Percentiles rank a stretch among this genome's conserved stretches.
phyloP scores from a whole-genome alignment of 1,140 invertebrate species.

The Potamilus streckersoni region DNA sequence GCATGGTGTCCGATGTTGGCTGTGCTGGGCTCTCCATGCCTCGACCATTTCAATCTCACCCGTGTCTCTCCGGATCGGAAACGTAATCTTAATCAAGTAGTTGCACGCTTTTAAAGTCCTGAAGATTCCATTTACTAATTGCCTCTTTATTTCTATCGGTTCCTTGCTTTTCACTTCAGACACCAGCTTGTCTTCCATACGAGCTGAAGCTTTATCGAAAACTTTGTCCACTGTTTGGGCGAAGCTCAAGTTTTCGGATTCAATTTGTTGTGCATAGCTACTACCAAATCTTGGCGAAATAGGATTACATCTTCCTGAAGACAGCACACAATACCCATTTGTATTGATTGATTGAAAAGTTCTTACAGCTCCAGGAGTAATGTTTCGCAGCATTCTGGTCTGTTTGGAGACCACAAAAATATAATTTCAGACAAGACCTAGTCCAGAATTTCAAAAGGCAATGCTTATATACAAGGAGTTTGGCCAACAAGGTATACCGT shows the following conservation, averaged over 20 bases:
- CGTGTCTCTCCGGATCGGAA: slow-evolving; percentile 94
- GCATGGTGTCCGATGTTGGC: slow-evolving; percentile 94
- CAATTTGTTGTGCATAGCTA: too few species aligned
- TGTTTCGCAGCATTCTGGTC: too few species aligned
- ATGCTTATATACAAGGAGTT: too few species aligned
- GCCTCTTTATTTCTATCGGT: slow-evolving; percentile 85
- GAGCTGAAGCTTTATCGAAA: slow-evolving; percentile 69
- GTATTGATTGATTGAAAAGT: too few species aligned
- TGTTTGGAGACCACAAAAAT: too few species aligned
- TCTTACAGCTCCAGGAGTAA: too few species aligned
- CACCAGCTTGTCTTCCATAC: slow-evolving; percentile 90
- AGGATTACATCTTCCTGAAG: too few species aligned
- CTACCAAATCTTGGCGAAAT: too few species aligned
- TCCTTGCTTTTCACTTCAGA: slow-evolving; percentile 80
- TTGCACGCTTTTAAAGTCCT: slow-evolving; percentile 95
- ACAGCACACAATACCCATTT: too few species aligned
- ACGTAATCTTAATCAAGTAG: slow-evolving; percentile 92
- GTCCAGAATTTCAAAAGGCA: too few species aligned
- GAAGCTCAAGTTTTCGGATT: slow-evolving; percentile 36
- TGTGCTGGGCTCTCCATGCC: slow-evolving; percentile 97
- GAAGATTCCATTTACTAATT: slow-evolving; percentile 90
- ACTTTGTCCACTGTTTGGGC: slow-evolving; percentile 62
- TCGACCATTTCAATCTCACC: slow-evolving; percentile 98
- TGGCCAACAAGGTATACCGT: too few species aligned
- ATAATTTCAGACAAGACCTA: too few species aligned